phyloP scores from a whole-genome alignment of 2,797 vertebrate genomes.

The Poecilia velifera region DNA sequence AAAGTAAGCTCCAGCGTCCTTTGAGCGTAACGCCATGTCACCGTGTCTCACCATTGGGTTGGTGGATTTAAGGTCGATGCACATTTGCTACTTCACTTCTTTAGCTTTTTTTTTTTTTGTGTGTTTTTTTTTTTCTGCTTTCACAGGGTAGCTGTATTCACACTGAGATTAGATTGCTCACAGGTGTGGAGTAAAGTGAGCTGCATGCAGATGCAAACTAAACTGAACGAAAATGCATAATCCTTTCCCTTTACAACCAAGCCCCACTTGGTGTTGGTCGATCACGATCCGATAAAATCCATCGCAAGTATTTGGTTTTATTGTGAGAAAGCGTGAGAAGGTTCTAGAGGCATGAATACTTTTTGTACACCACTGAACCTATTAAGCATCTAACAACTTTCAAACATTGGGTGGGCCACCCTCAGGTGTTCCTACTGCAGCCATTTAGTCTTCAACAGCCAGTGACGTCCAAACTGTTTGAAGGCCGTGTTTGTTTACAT shows the following conservation, averaged over 20 bases:
- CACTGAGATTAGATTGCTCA: neutral
- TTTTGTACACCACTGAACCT: neutral
- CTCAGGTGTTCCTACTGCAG: constrained; percentile 22
- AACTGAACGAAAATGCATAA: neutral
- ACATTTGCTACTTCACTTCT: neutral
- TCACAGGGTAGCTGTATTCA: neutral
- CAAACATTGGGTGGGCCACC: constrained; percentile 38
- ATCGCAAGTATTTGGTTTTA: neutral
- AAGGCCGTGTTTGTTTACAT: constrained; percentile 62
- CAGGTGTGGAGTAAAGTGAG: neutral
- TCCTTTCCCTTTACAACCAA: neutral
- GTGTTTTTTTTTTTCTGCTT: neutral
- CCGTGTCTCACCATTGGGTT: neutral
- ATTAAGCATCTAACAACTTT: constrained; percentile 36
- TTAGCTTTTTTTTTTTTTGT: neutral
- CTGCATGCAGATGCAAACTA: neutral
- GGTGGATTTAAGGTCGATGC: neutral
- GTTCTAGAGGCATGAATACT: neutral
- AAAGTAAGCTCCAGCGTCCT: neutral
- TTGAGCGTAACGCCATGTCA: neutral
- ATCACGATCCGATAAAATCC: neutral
- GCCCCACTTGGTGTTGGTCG: neutral
- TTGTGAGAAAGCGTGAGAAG: neutral
- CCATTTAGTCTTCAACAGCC: constrained; percentile 13
- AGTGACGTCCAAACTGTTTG: constrained; percentile 38